These are phyloP conservation scores for Sebastes taczanowskii DNA, from an alignment of 2,797 vertebrate genomes.

Conservation along the genomic window DNA sequence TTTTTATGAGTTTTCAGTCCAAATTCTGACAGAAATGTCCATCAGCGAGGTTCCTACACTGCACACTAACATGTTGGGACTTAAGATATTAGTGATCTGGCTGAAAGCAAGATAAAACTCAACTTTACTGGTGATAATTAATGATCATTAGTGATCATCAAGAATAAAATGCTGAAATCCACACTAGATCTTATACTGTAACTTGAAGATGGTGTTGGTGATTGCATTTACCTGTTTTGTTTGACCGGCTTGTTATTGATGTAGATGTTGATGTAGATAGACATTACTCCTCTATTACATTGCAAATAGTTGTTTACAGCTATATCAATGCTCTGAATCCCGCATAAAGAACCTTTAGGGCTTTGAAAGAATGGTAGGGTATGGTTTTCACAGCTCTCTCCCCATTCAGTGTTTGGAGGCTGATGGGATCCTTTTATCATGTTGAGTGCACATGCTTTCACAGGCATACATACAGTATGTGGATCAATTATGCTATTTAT, in stretches of 20 bases:
- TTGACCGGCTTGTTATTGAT: neutral
- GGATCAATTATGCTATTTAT: slow-evolving; percentile 55
- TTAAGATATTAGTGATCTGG: neutral
- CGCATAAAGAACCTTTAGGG: neutral
- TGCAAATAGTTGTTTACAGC: neutral
- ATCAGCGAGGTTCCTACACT: neutral
- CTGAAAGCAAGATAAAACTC: neutral
- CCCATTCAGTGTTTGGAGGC: neutral
- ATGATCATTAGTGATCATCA: neutral
- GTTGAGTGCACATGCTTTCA: slow-evolving; percentile 43
- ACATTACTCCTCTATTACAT: no score
- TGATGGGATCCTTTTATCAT: slow-evolving; percentile 17
- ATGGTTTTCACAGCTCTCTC: neutral
- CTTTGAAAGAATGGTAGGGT: neutral
- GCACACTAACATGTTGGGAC: neutral
- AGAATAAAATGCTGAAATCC: neutral
- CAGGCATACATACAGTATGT: neutral
- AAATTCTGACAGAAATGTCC: neutral
- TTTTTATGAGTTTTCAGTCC: neutral
- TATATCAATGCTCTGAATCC: neutral
- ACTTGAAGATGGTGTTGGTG: neutral
- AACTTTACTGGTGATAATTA: neutral
- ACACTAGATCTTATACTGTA: no score
- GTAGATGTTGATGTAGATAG: no score
- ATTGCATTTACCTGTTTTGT: neutral